Evolutionary conservation across 2,888 invertebrate genomes (phyloP), one percentile per base, ranked within the genome.

Genomic region (Leuctra nigra): DNA sequence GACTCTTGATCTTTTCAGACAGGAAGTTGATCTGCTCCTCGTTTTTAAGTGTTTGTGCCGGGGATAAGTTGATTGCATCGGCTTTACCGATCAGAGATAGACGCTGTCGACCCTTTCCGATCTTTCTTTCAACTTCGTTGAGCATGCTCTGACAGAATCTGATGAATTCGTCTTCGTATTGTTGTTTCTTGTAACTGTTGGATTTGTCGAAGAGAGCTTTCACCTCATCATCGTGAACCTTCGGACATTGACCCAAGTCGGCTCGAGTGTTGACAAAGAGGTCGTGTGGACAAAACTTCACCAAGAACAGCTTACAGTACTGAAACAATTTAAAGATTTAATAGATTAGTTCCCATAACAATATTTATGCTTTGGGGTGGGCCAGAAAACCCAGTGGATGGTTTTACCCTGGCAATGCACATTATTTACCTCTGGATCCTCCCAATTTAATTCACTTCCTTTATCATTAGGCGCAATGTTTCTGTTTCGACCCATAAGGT

Each of bases 271-370:
- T 99, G 25, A 94, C 92, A 75, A 99, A 99, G 61, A 99, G 77
- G 71, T 99, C 98, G 70, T 98, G 94, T 0, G 99, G 99, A 70
- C 99, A 99, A 72, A 98, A 99, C 68, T 92, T 94, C 14, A 95
- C 96, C 73, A 98, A 79, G 73, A 87, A 95, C 70, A 92, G 89
- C 74, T 95, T 94, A 74, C 98, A 99, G 66, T 95, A 94, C 94
- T 97, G 78, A 44, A 82, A 82, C n/a, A n/a, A n/a, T n/a, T n/a
- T n/a, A n/a, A n/a, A n/a, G 39, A 29, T 29, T 29, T 29, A 7
- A 7, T 11, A 29, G 11, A 29, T 29, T 11, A 29, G 29, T 11
- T 29, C 6, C 29, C 11, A n/a, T n/a, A n/a, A n/a, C n/a, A n/a
- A n/a, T n/a, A n/a, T n/a, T n/a, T n/a, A n/a, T n/a, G n/a, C n/a